Percentiles rank a stretch among this genome's conserved stretches.
Evolutionary conservation across 2,797 vertebrate genomes (phyloP).

Genomic region (Crocodylus rhombifer): DNA sequence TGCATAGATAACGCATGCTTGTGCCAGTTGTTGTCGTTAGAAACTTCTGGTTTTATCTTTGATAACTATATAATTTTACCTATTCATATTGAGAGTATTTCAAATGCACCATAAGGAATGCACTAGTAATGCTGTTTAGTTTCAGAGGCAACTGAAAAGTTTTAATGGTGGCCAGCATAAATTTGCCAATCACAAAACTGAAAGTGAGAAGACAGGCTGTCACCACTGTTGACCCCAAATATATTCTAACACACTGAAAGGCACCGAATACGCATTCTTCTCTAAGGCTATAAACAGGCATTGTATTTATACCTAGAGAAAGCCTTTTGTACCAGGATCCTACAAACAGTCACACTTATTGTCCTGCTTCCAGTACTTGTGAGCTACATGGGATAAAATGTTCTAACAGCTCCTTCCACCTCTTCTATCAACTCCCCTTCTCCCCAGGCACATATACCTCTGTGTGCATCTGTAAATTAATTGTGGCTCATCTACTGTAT

Average conservation of each 20-base stretch:
- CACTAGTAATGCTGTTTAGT: neutral
- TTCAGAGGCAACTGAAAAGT: neutral
- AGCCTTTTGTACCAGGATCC: no score
- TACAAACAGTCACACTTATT: no score
- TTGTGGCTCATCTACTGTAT: no score
- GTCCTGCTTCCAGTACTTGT: no score
- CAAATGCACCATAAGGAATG: neutral
- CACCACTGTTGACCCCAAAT: neutral
- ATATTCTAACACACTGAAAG: neutral
- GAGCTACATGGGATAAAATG: no score
- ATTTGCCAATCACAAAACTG: neutral
- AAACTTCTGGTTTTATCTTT: neutral
- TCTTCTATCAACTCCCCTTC: no score
- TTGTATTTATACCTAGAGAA: no score
- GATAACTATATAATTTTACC: neutral
- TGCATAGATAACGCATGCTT: neutral
- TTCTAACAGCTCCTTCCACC: no score
- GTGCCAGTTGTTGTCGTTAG: rapidly evolving
- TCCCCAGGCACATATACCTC: no score
- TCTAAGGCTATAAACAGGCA: neutral
- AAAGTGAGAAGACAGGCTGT: neutral
- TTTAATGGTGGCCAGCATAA: neutral
- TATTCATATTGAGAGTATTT: neutral
- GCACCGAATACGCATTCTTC: neutral
- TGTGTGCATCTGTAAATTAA: no score